Percentiles rank a stretch among this genome's conserved stretches.
Conservation (phyloP, 2,888 invertebrate genomes). For the Candidula unifasciata region DNA sequence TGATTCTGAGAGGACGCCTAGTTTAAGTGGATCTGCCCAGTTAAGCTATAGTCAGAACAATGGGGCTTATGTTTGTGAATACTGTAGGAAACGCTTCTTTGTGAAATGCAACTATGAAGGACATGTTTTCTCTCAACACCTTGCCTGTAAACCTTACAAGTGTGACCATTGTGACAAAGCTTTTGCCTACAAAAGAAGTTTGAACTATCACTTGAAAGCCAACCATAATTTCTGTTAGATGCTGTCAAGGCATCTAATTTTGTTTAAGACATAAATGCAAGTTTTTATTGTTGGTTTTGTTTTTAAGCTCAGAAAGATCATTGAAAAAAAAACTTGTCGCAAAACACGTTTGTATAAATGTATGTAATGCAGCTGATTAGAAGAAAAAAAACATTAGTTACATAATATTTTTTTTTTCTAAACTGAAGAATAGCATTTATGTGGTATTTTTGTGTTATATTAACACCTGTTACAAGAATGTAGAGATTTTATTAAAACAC, state of each 20-base stretch:
- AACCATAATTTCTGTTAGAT: conserved; percentile 17
- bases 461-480: no score
- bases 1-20: conserved; percentile 24
- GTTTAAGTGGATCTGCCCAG: conserved; percentile 18
- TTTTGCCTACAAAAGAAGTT: conserved; percentile 39
- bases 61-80: conserved; percentile 32
- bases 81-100: conserved; percentile 25
- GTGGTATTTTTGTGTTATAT: no score
- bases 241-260: background rate
- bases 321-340: no score
- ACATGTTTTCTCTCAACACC: conserved; percentile 26
- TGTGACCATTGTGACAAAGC: conserved; percentile 33
- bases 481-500: no score
- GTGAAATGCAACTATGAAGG: conserved; percentile 38
- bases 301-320: background rate
- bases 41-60: conserved; percentile 26
- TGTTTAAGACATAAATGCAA: no score
- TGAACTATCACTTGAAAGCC: conserved; percentile 34
- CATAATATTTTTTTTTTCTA: no score
- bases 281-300: background rate
- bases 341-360: no score
- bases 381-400: no score
- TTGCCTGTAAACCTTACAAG: conserved; percentile 33
- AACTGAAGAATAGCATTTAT: no score
- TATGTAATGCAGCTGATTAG: no score